Percentiles rank a stretch among this genome's conserved stretches.
Conservation (phyloP, 92 coral and sea anemone genomes). For the Palythoa heliodiscus region DNA sequence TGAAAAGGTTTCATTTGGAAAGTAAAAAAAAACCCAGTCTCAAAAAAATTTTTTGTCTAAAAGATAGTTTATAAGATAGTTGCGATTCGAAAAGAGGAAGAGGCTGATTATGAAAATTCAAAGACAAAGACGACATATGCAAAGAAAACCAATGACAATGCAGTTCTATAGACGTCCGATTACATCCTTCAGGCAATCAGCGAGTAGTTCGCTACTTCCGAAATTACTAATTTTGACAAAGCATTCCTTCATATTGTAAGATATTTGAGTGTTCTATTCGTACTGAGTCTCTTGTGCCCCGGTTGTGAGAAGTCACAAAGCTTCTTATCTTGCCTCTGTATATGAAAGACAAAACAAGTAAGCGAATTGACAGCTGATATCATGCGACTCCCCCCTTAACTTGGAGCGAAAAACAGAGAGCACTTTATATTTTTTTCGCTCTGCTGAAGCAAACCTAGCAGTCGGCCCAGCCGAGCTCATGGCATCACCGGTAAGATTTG, state of each 20-base stretch:
- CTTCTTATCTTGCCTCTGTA: not conserved
- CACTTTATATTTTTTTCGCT: not conserved
- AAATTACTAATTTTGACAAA: not conserved
- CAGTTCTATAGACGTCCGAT: not conserved
- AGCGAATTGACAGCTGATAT: not conserved
- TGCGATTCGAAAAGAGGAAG: too few relatives aligned
- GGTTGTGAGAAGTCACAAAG: not conserved
- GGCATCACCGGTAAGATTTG: not conserved
- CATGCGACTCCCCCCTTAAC: not conserved
- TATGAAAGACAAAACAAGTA: not conserved
- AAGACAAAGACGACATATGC: not conserved
- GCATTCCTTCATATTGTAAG: not conserved
- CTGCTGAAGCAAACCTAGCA: not conserved
- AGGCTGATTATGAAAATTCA: not conserved
- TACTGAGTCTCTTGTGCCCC: not conserved
- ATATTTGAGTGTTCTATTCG: not conserved
- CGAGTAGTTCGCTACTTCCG: not conserved
- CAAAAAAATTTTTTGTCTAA: too few relatives aligned
- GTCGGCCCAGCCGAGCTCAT: not conserved
- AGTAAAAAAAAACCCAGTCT: too few relatives aligned
- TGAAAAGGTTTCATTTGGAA: too few relatives aligned
- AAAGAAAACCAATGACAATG: not conserved
- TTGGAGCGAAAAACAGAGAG: not conserved
- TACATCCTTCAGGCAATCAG: conserved; percentile 1
- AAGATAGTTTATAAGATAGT: too few relatives aligned